Base-by-base conservation (phyloP, 2,113 vertebrate species). In the Egretta garzetta region DNA sequence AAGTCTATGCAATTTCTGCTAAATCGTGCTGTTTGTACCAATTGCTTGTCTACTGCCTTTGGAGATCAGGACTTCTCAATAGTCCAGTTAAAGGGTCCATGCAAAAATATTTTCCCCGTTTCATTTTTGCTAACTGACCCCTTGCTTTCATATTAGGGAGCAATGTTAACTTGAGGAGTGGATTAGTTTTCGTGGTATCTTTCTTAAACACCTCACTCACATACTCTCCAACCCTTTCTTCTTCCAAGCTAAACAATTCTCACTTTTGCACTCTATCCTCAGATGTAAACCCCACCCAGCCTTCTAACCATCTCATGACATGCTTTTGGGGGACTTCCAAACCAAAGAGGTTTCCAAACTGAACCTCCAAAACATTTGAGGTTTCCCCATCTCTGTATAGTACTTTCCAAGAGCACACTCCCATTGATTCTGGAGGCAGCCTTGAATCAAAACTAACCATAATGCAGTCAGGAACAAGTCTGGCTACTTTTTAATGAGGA, bases 301-400 rank as follows among this genome's bases (percentile, higher is more conserved):
- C 91, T 92, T 81, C 94, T 91, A 96, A 96, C 95, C 95, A 97
- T 96, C 94, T 94, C 96, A 94, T 96, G 95, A 97, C 95, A 97
- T 94, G 94, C 85, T 97, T 96, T 97, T 98, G 96, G 96, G 95
- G 83, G 80, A 66, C 95, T 84, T 98, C 97, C 97, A 98, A 95
- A 96, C 97, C 97, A 95, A 95, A 91, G 96, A 98, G 97, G 96
- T 96, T 97, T 98, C 96, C 95, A 97, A 33, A 58, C 90, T 37
- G 97, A 98, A 97, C 96, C 97, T 97, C 94, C 93, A 96, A 96
- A 97, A 97, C 89, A 94, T 97, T 82, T 98, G 97, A 98, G 97
- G 97, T 98, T 98, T 98, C 93, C 96, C 96, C 96, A 97, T 97
- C 94, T 90, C 96, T 71, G 96, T 19, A 2, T 23, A 96, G 93